Percentiles rank a stretch among this genome's conserved stretches.
Conservation (phyloP, 2,888 invertebrate genomes). For the Blastobasis adustella region DNA sequence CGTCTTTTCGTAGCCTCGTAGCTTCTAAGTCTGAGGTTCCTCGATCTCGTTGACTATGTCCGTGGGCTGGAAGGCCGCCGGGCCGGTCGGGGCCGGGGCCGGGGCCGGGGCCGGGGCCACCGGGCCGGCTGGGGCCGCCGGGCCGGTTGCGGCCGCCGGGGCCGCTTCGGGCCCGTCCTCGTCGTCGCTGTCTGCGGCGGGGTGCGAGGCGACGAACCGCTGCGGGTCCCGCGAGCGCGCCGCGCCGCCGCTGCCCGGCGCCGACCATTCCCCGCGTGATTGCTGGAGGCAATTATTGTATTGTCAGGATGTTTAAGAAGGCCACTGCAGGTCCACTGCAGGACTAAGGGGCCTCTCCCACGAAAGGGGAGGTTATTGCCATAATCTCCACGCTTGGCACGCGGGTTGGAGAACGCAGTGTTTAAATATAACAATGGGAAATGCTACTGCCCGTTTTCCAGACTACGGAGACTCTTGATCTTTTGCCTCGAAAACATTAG, state of each 20-base stretch:
- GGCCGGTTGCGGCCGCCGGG: slow-evolving; percentile 29
- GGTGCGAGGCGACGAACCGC: slow-evolving; percentile 77
- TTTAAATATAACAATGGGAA: too few relatives aligned
- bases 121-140: neutral
- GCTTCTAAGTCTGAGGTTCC: neutral
- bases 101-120: neutral
- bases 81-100: neutral
- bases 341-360: neutral
- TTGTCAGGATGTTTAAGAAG: neutral
- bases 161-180: slow-evolving; percentile 74
- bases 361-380: neutral
- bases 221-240: slow-evolving; percentile 62
- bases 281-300: slow-evolving; percentile 30
- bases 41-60: slow-evolving; percentile 7
- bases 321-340: neutral
- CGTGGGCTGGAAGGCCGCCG: slow-evolving; percentile 2
- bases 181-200: slow-evolving; percentile 79
- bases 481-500: too few relatives aligned
- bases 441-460: too few relatives aligned
- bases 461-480: too few relatives aligned
- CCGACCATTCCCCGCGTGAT: slow-evolving; percentile 70
- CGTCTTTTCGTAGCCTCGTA: too few relatives aligned
- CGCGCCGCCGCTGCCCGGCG: slow-evolving; percentile 71
- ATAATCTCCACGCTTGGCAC: too few relatives aligned
- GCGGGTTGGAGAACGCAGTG: too few relatives aligned